These are phyloP conservation scores for Pseudorhiza aurosa DNA, from an alignment of 30 jellyfish, hydroid and myxozoan genomes.

Conservation along the genomic window DNA sequence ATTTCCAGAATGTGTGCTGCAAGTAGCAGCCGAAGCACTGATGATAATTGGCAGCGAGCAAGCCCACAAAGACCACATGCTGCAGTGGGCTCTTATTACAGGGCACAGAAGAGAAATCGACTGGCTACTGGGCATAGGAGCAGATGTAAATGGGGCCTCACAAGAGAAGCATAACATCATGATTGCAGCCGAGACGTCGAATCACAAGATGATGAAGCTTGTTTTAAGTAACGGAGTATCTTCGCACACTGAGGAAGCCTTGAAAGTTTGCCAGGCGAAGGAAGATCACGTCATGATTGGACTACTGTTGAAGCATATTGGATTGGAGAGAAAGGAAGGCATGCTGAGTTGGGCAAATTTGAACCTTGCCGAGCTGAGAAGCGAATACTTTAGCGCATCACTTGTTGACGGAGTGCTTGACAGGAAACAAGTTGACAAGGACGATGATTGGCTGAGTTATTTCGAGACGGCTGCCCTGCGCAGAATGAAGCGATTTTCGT, in stretches of 20 bases:
- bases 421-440: background rate
- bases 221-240: constrained; percentile 59
- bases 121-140: constrained; percentile 81
- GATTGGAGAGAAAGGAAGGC: constrained; percentile 75
- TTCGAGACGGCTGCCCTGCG: constrained; percentile 55
- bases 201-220: constrained; percentile 45
- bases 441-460: constrained; percentile 39
- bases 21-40: constrained; percentile 69
- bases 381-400: constrained; percentile 56
- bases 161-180: constrained; percentile 45
- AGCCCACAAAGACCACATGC: constrained; percentile 56
- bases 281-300: constrained; percentile 64
- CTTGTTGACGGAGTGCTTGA: constrained; percentile 8
- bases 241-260: constrained; percentile 65
- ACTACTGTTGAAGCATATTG: constrained; percentile 69
- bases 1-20: constrained; percentile 22
- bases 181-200: constrained; percentile 65
- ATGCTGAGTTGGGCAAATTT: constrained; percentile 87
- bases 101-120: constrained; percentile 51
- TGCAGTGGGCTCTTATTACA: constrained; percentile 76
- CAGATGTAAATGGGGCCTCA: constrained; percentile 74
- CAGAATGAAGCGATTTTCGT: constrained; percentile 13
- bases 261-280: constrained; percentile 43
- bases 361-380: constrained; percentile 46
- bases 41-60: constrained; percentile 49